Evolutionary conservation across 2,797 vertebrate genomes (phyloP), one percentile per base, ranked within the genome.

Genomic region (Gallirallus australis): DNA sequence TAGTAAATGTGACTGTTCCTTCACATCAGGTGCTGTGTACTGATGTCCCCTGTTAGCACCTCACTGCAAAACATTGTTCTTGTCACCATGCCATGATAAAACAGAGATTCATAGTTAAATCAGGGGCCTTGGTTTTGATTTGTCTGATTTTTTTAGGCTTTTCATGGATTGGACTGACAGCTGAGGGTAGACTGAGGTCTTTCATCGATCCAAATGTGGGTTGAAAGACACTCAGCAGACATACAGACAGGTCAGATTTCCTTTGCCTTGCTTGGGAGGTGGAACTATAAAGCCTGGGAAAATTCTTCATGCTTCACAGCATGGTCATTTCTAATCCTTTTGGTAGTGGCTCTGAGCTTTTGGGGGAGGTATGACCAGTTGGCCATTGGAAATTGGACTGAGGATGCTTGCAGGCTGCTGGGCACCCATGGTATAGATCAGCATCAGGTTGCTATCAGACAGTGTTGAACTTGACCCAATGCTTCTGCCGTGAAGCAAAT

Each of bases 121-220:
- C 35, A 92, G 76, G 45, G 40, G 45, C 50, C 13, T 82, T 86
- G 56, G 45, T 9, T 91, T 94, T 83, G 53, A 4, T 81, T 81
- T 90, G 48, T 75, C 15, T 91, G 40, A 14, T 72, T 76, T 86
- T 86, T 86, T 70, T 61, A 56, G 85, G 64, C 11, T 3, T 57
- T 8, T 28, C 68, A 48, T 11, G 85, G 60, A 6, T 30, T 70
- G 42, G 39, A 19, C 39, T 93, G 70, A 18, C 50, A 52, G 54
- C 33, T 84, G 66, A 88, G 69, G 28, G 11, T n/a, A 15, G 59
- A 4, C 11, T 35, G 70, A 70, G 31, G 35, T 82, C 54, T 82
- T 89, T 15, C 73, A 66, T 68, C 39, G 18, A 4, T 75, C 28
- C 78, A 9, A 10, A 83, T 56, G 52, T 23, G n/a, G 77, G 42